Evolutionary conservation across 2,797 vertebrate genomes (phyloP).

Genomic region (Linurgus olivaceus): DNA sequence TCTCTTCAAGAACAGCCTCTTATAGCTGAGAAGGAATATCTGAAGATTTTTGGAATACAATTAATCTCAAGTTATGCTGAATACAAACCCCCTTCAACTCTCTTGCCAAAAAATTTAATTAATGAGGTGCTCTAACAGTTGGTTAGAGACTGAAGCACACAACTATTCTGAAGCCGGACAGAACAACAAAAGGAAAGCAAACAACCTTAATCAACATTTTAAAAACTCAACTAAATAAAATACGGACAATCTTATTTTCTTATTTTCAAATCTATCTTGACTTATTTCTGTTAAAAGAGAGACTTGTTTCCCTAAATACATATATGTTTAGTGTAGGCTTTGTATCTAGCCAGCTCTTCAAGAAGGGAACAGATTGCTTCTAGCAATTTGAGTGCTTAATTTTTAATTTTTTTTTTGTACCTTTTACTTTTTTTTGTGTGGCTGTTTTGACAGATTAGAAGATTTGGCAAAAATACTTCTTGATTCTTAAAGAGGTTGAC

Average conservation of each 20-base stretch:
- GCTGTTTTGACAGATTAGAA: neutral
- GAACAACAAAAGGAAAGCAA: constrained; percentile 14
- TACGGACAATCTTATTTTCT: neutral
- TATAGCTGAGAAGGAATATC: neutral
- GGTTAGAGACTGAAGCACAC: constrained; percentile 3
- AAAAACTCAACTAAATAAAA: neutral
- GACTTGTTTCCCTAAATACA: neutral
- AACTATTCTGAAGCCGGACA: neutral
- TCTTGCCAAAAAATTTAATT: constrained; percentile 26
- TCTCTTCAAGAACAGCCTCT: neutral
- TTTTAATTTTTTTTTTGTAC: neutral
- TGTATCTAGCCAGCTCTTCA: neutral
- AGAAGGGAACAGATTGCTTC: neutral
- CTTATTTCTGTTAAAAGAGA: neutral
- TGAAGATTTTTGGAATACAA: neutral
- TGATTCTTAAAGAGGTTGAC: neutral
- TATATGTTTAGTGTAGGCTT: neutral
- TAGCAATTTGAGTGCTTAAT: neutral
- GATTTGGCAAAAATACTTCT: neutral
- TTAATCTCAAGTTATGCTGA: neutral
- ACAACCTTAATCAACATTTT: neutral
- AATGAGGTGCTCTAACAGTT: neutral
- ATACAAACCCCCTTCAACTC: neutral
- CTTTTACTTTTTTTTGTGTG: neutral
- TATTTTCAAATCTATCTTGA: neutral